Evolutionary conservation across 2,113 vertebrate species (phyloP).

Genomic region (Trichomycterus rosablanca): DNA sequence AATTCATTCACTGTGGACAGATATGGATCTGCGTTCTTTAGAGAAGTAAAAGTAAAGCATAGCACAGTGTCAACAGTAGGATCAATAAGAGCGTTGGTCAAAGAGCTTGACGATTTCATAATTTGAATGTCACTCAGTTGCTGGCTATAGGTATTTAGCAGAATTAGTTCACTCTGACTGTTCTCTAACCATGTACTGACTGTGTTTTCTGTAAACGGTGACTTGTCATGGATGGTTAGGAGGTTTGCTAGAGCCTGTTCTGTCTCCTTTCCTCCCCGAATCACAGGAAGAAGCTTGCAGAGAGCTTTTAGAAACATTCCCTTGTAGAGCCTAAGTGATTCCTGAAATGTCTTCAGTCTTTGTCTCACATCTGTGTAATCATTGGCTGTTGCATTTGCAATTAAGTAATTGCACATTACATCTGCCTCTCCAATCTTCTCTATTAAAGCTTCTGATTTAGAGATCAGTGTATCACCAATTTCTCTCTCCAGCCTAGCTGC

Average conservation of each 20-base stretch:
- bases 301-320: slow-evolving; percentile 20
- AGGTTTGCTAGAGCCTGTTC: slow-evolving; percentile 34
- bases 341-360: slow-evolving; percentile 41
- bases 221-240: not conserved
- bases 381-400: not conserved
- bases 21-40: slow-evolving; percentile 34
- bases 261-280: slow-evolving; percentile 43
- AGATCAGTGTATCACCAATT: slow-evolving; percentile 41
- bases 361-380: slow-evolving; percentile 46
- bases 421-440: slow-evolving; percentile 41
- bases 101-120: not conserved
- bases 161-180: slow-evolving; percentile 39
- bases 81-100: not conserved
- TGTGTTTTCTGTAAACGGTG: slow-evolving; percentile 9
- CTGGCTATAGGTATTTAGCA: slow-evolving; percentile 12
- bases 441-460: slow-evolving; percentile 24
- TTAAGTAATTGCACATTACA: slow-evolving; percentile 50
- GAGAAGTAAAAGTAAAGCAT: slow-evolving; percentile 49
- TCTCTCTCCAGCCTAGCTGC: slow-evolving; percentile 49
- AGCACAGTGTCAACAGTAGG: slow-evolving; percentile 12
- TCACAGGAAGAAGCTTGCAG: slow-evolving; percentile 35
- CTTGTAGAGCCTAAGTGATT: slow-evolving; percentile 34
- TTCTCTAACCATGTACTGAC: slow-evolving; percentile 44
- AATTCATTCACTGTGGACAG: slow-evolving; percentile 1
- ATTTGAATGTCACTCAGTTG: slow-evolving; percentile 37